Evolutionary conservation across 2,113 vertebrate species (phyloP).

Genomic region (Xiphophorus hellerii): DNA sequence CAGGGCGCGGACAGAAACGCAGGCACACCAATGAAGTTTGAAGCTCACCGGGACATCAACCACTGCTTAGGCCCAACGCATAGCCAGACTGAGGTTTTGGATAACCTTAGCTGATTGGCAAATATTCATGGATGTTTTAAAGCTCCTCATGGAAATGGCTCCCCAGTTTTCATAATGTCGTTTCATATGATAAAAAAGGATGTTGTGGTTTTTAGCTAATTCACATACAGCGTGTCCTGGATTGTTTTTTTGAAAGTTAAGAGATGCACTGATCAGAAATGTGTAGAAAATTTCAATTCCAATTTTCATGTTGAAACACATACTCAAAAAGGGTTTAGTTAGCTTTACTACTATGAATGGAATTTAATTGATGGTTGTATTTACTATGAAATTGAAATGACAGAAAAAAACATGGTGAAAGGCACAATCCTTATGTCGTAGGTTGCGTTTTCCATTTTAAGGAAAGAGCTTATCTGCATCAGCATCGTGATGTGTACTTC

Average conservation of each 20-base stretch:
- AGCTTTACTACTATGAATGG: background rate
- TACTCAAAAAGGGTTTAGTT: too few relatives aligned
- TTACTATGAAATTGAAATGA: background rate
- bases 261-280: too few relatives aligned
- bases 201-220: background rate
- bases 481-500: background rate
- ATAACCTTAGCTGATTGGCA: slow-evolving; percentile 21
- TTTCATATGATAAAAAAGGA: slow-evolving; percentile 11
- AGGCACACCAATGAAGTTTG: slow-evolving; percentile 50
- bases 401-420: background rate
- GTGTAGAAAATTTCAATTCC: too few relatives aligned
- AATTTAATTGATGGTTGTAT: background rate
- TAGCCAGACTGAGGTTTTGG: slow-evolving; percentile 45
- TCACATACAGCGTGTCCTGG: background rate
- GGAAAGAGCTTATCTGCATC: background rate
- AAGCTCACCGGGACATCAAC: slow-evolving; percentile 50
- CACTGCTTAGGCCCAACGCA: slow-evolving; percentile 49
- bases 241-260: background rate
- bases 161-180: background rate
- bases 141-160: slow-evolving; percentile 22
- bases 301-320: too few relatives aligned
- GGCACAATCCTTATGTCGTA: background rate
- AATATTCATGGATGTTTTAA: slow-evolving; percentile 39
- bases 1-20: slow-evolving; percentile 51
- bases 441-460: background rate